Conservation (phyloP, 2,888 invertebrate species). For the Euphydryas editha region DNA sequence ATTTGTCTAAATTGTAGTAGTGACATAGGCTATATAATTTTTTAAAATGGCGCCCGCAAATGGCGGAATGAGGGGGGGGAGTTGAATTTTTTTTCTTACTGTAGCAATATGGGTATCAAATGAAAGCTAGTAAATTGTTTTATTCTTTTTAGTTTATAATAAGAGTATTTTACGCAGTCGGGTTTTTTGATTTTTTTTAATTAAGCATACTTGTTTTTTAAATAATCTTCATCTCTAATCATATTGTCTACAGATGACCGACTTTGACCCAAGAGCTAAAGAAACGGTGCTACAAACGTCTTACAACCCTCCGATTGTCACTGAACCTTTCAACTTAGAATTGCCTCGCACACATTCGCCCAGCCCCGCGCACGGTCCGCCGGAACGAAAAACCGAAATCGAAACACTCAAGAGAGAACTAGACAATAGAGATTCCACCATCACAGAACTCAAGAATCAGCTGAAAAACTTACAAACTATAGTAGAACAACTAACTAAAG, state of each 20-base stretch:
- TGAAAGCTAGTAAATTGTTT: no score
- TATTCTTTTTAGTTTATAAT: no score
- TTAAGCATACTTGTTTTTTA: not conserved
- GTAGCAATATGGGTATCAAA: no score
- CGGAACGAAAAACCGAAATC: slow-evolving; percentile 59
- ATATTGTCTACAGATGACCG: slow-evolving; percentile 54
- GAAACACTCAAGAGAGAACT: slow-evolving; percentile 81
- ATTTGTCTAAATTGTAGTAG: no score
- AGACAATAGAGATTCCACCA: slow-evolving; percentile 85
- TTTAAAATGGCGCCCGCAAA: no score
- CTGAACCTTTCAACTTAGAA: slow-evolving; percentile 55
- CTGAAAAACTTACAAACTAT: slow-evolving; percentile 85
- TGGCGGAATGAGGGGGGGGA: no score
- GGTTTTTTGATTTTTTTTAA: no score
- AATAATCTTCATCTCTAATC: not conserved
- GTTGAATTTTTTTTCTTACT: no score
- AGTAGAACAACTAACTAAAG: slow-evolving; percentile 90
- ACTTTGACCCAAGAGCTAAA: slow-evolving; percentile 61
- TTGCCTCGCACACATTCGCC: slow-evolving; percentile 52
- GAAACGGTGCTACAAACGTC: slow-evolving; percentile 68
- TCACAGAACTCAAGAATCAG: slow-evolving; percentile 86
- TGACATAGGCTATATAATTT: no score
- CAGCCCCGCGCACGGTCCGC: slow-evolving; percentile 38
- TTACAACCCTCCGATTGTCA: slow-evolving; percentile 70
- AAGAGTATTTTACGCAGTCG: no score